These are phyloP conservation scores for Metaphire vulgaris DNA, from an alignment of 1,140 invertebrate species.

Conservation along the genomic window DNA sequence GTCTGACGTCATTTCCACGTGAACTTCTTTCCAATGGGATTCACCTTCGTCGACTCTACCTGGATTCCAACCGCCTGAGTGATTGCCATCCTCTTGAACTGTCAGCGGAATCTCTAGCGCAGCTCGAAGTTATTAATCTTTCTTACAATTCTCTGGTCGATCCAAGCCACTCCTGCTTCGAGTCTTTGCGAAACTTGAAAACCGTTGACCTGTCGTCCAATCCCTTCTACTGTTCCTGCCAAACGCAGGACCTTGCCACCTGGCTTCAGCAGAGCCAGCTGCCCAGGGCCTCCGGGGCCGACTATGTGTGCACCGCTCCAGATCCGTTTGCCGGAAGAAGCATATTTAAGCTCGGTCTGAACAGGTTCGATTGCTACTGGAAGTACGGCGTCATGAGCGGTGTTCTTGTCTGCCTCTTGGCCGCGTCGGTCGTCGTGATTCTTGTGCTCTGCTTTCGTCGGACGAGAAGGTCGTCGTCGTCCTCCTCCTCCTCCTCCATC, in stretches of 20 bases:
- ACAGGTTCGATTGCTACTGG: background rate
- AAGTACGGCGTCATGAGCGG: background rate
- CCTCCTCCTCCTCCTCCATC: background rate
- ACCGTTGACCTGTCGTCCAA: background rate
- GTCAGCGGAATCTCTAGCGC: background rate
- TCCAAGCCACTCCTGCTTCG: background rate
- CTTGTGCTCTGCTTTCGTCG: background rate
- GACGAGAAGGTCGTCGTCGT: background rate
- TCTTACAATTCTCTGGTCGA: background rate
- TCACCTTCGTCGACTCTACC: background rate
- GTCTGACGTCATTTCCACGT: background rate
- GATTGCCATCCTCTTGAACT: background rate
- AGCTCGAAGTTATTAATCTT: background rate
- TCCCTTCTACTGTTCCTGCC: background rate
- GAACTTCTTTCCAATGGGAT: background rate
- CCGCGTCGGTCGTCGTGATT: background rate
- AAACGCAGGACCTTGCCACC: background rate
- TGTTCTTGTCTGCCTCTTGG: background rate
- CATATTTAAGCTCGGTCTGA: background rate
- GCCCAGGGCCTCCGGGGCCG: too few species aligned
- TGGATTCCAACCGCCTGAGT: background rate
- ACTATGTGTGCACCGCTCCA: background rate
- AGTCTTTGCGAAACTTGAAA: background rate
- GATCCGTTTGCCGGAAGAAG: background rate
- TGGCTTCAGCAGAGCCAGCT: background rate